Conservation (phyloP, 2,113 vertebrate genomes). For the Paramisgurnus dabryanus region DNA sequence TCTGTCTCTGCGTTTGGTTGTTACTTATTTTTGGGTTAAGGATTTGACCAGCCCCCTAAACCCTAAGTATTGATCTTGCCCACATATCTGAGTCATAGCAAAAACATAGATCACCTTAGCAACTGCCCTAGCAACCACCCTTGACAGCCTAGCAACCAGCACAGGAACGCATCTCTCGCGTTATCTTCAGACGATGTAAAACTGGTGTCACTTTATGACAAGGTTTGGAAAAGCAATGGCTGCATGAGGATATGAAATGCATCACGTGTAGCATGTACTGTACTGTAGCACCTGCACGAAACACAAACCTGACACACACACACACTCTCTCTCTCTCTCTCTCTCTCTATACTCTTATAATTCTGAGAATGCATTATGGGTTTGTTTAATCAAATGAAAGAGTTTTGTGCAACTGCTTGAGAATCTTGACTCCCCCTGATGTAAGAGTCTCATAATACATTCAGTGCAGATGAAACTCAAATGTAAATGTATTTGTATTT, state of each 20-base stretch:
- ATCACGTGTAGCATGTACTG: constrained; percentile 51
- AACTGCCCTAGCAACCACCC: not conserved
- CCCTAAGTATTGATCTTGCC: too few relatives aligned
- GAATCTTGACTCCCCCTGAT: constrained; percentile 8
- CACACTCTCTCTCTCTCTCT: too few relatives aligned
- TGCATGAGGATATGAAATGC: constrained; percentile 58
- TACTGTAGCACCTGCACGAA: constrained; percentile 36
- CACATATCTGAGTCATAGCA: too few relatives aligned
- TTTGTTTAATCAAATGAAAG: not conserved
- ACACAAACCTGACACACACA: constrained; percentile 21
- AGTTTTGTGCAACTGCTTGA: not conserved
- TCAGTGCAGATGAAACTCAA: not conserved
- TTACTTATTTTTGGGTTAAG: too few relatives aligned
- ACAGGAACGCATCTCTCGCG: not conserved
- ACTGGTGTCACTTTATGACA: not conserved
- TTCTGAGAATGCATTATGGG: not conserved
- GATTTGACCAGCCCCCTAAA: too few relatives aligned
- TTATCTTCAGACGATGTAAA: too few relatives aligned
- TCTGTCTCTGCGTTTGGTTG: not conserved
- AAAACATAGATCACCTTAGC: too few relatives aligned
- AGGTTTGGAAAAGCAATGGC: constrained; percentile 51
- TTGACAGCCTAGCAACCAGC: not conserved
- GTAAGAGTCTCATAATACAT: constrained; percentile 1
- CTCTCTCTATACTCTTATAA: not conserved
- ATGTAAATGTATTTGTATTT: not conserved